Base-by-base conservation (phyloP, 2,797 vertebrate genomes). In the Spheniscus humboldti region DNA sequence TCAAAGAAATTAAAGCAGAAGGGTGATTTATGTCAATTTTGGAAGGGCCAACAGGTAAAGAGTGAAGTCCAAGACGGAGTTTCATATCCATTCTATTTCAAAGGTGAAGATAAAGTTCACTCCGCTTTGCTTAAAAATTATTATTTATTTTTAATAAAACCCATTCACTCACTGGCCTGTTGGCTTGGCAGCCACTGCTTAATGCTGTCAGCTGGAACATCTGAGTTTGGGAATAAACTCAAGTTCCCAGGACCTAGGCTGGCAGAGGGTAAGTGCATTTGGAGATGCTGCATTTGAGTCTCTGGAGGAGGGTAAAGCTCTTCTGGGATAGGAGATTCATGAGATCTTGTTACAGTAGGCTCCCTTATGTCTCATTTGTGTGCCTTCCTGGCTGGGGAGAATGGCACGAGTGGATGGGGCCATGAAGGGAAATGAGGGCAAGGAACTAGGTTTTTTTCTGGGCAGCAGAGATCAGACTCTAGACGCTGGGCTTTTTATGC, bases 231-330 rank as follows among this genome's bases (percentile, higher is more conserved):
- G 91, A 97, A 97, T 93, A 94, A 96, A 95, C 73, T 95, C 85
- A 92, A 95, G 92, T 97, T 97, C 97, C 97, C 97, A 97, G 97
- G 97, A 96, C 96, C 97, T 92, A 94, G 92, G 90, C 92, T 97
- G 97, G 96, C 94, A 97, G 89, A 96, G 93, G 89, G 89, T 97
- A 96, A 96, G 91, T 82, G 52, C 80, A 77, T 95, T 96, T 94
- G 88, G 89, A 95, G 94, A 97, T 89, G 39, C 75, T 80, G 95
- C 4, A 0, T 93, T 96, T 91, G 88, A 85, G 63, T 92, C 88
- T 73, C 89, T 57, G 28, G 89, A 95, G 95, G 71, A 92, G 83
- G n/a, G 62, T 82, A 91, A 91, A 95, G 56, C 66, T 95, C 87
- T 90, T 93, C 66, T 90, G 88, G 69, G 33, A 50, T 35, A 88